These are phyloP conservation scores for Cyanistes caeruleus DNA, from an alignment of 2,113 vertebrate genomes.

Conservation along the genomic window DNA sequence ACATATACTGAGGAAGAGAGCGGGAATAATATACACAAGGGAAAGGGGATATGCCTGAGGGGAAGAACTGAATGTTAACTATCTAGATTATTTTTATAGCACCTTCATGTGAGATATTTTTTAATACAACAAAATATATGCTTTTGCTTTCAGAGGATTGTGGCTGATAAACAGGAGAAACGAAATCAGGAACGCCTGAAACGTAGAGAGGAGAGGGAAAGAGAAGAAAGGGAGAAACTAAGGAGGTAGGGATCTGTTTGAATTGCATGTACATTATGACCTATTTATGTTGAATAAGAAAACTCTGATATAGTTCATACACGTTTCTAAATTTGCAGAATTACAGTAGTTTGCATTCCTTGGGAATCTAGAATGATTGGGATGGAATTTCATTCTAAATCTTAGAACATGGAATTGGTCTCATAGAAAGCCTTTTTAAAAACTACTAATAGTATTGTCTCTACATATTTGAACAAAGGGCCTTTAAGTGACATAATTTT, in stretches of 20 bases:
- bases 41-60: background rate
- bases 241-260: slow-evolving; percentile 68
- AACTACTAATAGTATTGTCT: background rate
- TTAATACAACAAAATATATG: background rate
- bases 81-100: background rate
- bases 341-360: background rate
- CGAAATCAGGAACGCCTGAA: slow-evolving; percentile 87
- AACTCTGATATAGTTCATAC: background rate
- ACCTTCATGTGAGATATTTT: background rate
- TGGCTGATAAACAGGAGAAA: slow-evolving; percentile 93
- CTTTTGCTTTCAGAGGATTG: slow-evolving; percentile 86
- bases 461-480: background rate
- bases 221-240: slow-evolving; percentile 87
- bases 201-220: slow-evolving; percentile 89
- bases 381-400: background rate
- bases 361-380: background rate
- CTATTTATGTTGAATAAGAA: background rate
- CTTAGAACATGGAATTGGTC: background rate
- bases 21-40: background rate
- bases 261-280: background rate
- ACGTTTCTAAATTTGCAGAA: background rate
- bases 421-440: background rate
- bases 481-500: background rate
- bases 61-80: background rate
- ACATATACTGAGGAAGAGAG: slow-evolving; percentile 13